Base-by-base conservation (phyloP, 2,797 vertebrate species). In the Chelonia mydas region DNA sequence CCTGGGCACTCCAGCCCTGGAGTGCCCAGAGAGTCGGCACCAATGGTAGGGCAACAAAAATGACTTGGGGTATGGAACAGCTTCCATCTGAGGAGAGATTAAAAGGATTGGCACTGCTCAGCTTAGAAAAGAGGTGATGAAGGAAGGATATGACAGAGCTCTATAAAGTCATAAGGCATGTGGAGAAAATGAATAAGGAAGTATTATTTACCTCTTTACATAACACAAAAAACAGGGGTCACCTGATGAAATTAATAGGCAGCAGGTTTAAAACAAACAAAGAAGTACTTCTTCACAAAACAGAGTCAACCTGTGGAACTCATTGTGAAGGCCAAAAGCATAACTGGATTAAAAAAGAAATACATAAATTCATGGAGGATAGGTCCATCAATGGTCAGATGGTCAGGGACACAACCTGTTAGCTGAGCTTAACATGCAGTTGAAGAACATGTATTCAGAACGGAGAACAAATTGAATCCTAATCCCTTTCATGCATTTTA, bases 391-490 rank as follows among this genome's bases (percentile, higher is more conserved):
- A 17, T 68, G 27, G 55, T 31, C 57, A 59, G 61, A 17, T 68
- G 27, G 55, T 31, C 57, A 59, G 61, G 28, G 61, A 37, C 16
- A 19, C 13, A n/a, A n/a, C 33, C 33, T 41, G 41, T 41, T 41
- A 37, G 16, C 17, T 76, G 49, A 84, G 76, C 55, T 86, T 90
- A 61, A 55, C 0, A 0, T 1, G 76, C 89, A 82, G 80, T 90
- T 1, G 2, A 79, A 90, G 87, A 76, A 65, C 47, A 37, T 2
- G 37, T 45, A 10, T 82, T 65, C 87, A 17, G 27, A 57, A 10
- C 2, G 57, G 55, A 72, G 53, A 21, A 0, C 3, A 59, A 83
- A 51, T 27, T 0, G 0, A 79, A 37, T 72, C 83, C 59, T 53
- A 3, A 53, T 16, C 61, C 83, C 37, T 50, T 6, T 5, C 1